Percentiles rank a stretch among this genome's conserved stretches.
These are phyloP conservation scores for Odontomyia ornata DNA, from an alignment of 2,888 invertebrate species.

Conservation along the genomic window DNA sequence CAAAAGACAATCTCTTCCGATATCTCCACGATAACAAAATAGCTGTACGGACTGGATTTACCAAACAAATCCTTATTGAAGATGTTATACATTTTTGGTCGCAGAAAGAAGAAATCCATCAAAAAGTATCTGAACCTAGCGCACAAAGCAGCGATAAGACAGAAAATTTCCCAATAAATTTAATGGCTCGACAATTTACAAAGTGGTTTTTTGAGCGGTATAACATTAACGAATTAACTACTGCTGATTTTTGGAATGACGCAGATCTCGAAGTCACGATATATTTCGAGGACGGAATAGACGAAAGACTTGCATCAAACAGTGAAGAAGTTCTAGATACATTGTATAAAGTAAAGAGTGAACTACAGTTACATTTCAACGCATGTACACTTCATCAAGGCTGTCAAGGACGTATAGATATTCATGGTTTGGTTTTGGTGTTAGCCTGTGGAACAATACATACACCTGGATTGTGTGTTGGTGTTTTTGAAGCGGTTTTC, in stretches of 20 bases:
- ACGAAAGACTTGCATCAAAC: conserved; percentile 53
- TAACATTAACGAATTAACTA: conserved; percentile 62
- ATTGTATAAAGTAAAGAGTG: conserved; percentile 60
- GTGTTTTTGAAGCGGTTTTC: conserved; percentile 74
- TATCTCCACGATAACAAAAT: conserved; percentile 67
- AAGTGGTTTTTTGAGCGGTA: conserved; percentile 68
- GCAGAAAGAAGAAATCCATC: neutral
- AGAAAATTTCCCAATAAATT: conserved; percentile 59
- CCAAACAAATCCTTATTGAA: conserved; percentile 66
- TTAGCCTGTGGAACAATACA: conserved; percentile 73
- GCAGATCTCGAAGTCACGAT: conserved; percentile 57
- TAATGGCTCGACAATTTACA: conserved; percentile 67
- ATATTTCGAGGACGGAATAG: conserved; percentile 53
- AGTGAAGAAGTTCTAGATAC: conserved; percentile 58
- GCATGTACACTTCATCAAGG: conserved; percentile 70
- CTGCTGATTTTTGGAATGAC: conserved; percentile 69
- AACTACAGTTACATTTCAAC: conserved; percentile 68
- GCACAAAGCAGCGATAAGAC: neutral
- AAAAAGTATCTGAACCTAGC: neutral
- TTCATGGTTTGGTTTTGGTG: conserved; percentile 71
- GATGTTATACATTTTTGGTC: conserved; percentile 65
- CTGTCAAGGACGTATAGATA: conserved; percentile 68
- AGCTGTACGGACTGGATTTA: conserved; percentile 63
- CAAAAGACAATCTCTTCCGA: conserved; percentile 67
- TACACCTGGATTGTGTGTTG: conserved; percentile 65